Base-by-base conservation (phyloP, 1,140 invertebrate genomes). In the Ruditapes philippinarum region DNA sequence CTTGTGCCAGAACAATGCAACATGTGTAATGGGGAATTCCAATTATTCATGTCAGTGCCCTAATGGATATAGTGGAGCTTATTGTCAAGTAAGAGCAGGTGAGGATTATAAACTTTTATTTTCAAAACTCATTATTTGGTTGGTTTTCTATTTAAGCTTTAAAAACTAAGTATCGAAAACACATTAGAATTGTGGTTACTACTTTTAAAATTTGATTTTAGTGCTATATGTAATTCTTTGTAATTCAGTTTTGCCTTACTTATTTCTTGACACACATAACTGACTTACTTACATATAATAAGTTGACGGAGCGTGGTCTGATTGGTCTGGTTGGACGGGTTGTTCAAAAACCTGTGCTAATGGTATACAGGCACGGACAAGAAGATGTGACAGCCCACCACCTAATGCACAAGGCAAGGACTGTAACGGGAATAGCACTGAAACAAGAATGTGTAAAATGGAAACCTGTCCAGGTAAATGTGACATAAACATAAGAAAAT, bases 251-350 rank as follows among this genome's bases (percentile, higher is more conserved):
- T n/a, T n/a, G n/a, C n/a, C n/a, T n/a, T n/a, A n/a, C n/a, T n/a
- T n/a, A n/a, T n/a, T n/a, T n/a, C n/a, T n/a, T n/a, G n/a, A n/a
- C n/a, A n/a, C n/a, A n/a, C n/a, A n/a, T n/a, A n/a, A n/a, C n/a
- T n/a, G n/a, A n/a, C n/a, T n/a, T n/a, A n/a, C n/a, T n/a, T n/a
- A n/a, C n/a, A n/a, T n/a, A n/a, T n/a, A 19, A 54, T 7, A 81
- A 78, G 45, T 89, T 17, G 82, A 87, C 33, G 84, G 84, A 19
- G 70, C 28, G 5, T 87, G 84, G 84, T 42, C 51, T 31, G 17
- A 49, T 1, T 87, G 84, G 84, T 76, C 70, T 28, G 3, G 0
- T 0, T 87, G 74, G 70, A 62, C 70, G 22, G 62, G 49, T 9
- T 87, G 84, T 33, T 68, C 57, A 33, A n/a, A 22, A 7, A 28